Evolutionary conservation across 2,113 vertebrate genomes (phyloP), one percentile per base, ranked within the genome.

Genomic region (Empidonax traillii): DNA sequence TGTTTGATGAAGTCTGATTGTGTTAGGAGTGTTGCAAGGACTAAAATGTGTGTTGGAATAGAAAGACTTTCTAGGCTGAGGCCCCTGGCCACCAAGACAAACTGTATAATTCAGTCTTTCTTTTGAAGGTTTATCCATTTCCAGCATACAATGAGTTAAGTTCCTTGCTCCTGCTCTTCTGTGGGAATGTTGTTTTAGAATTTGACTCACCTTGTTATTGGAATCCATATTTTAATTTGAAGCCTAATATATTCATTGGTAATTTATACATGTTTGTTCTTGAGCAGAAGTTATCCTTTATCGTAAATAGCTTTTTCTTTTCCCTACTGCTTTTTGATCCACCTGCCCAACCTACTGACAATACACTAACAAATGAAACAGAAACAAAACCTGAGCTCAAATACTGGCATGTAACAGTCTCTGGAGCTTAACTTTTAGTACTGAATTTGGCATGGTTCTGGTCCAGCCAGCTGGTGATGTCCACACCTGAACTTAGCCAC

Each of bases 221-320:
- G 39, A 94, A 94, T 79, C n/a, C 76, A 63, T 85, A 62, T 94
- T 96, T 72, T 85, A 65, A 91, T 89, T 91, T 89, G 76, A 94
- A 91, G 49, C 18, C 44, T 75, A 85, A 84, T 85, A 52, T 94
- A 75, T 92, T 87, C 1, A 67, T 72, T 92, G 69, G 85, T 94
- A 94, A 75, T 89, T 89, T 89, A 75, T 91, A 92, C 66, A 61
- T 85, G 52, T 63, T 92, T 92, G 74, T 94, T 92, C 80, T 78
- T 72, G 31, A 47, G 73, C 52, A 62, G 67, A 63, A 84, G 69
- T 63, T 73, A 71, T 14, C 27, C 73, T 85, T 92, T 61, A 91
- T 80, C 1, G 4, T 90, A 94, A 93, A 94, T 52, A 94, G 49
- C 25, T 85, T 52, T 89, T 85, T 86, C 41, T 68, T 86, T 71